These are phyloP conservation scores for Cryptocephalus moraei DNA, from an alignment of 2,888 invertebrate genomes.

Conservation along the genomic window DNA sequence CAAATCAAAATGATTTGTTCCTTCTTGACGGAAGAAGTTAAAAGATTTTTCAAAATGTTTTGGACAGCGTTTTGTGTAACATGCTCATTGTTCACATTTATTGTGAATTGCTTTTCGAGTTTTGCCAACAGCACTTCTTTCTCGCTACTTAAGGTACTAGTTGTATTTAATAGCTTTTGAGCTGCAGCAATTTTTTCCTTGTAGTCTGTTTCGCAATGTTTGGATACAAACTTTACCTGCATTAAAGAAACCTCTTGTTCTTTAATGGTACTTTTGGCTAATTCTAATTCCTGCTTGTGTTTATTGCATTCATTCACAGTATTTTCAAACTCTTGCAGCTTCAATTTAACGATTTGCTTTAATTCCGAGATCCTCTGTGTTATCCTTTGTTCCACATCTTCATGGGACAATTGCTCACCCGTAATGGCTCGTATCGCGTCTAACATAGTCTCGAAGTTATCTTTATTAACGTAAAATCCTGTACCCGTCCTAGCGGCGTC, in stretches of 20 bases:
- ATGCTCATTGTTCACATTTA: conserved; percentile 13
- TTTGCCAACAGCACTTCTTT: conserved; percentile 17
- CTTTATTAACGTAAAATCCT: conserved; percentile 78
- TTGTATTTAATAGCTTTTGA: conserved; percentile 11
- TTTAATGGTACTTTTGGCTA: conserved; percentile 7
- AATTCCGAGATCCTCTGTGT: conserved; percentile 8
- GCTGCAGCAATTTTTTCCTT: conserved; percentile 12
- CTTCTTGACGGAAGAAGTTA: no score
- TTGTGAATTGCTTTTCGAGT: conserved; percentile 16
- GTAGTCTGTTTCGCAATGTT: conserved; percentile 13
- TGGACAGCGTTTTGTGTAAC: not conserved
- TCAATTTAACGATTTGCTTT: conserved; percentile 8
- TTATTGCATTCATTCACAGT: conserved; percentile 9
- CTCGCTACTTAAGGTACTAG: conserved; percentile 11
- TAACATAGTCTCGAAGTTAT: conserved; percentile 66
- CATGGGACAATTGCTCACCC: conserved; percentile 9
- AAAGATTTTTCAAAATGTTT: not conserved
- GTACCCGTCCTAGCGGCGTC: conserved; percentile 77
- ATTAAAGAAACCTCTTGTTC: conserved; percentile 12
- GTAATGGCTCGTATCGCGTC: conserved; percentile 12
- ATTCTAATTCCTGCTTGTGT: conserved; percentile 7
- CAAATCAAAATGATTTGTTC: no score
- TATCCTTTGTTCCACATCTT: conserved; percentile 8
- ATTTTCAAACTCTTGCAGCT: conserved; percentile 10
- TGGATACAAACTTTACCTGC: conserved; percentile 16